phyloP scores from a whole-genome alignment of 2,113 vertebrate species.

The Dicerorhinus sumatrensis region DNA sequence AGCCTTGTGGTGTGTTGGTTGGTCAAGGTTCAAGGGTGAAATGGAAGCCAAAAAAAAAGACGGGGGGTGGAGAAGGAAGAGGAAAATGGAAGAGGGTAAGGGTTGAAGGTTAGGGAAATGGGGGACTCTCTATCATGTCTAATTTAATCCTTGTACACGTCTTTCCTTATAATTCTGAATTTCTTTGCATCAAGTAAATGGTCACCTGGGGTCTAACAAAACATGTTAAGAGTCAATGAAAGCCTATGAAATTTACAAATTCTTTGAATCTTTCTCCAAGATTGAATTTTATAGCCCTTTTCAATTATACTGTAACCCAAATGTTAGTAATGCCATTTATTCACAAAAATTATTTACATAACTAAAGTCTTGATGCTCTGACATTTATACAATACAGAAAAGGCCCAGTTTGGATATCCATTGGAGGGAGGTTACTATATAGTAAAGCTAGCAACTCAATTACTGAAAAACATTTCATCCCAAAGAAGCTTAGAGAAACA shows the following conservation, averaged over 20 bases:
- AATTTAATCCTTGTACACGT: neutral
- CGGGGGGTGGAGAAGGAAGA: rapidly evolving
- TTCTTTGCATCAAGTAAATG: neutral
- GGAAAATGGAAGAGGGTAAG: neutral
- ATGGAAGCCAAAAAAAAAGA: neutral
- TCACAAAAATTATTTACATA: neutral
- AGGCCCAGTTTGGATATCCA: neutral
- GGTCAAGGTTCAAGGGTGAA: neutral
- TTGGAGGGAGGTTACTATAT: neutral
- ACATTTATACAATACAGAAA: neutral
- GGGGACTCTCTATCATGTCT: neutral
- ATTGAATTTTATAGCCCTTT: neutral
- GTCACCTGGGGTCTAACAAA: neutral
- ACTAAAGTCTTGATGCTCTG: neutral
- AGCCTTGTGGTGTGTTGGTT: neutral
- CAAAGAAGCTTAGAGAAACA: constrained; percentile 8
- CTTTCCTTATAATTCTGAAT: neutral
- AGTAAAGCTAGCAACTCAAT: neutral
- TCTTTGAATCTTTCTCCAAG: neutral
- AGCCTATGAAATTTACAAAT: neutral
- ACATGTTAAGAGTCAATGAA: neutral
- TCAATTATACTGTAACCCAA: neutral
- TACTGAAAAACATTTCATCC: constrained; percentile 11
- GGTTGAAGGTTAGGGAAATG: neutral
- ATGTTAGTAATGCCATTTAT: neutral